phyloP scores from a whole-genome alignment of 2,888 invertebrate genomes.

The Adelphocoris suturalis region DNA sequence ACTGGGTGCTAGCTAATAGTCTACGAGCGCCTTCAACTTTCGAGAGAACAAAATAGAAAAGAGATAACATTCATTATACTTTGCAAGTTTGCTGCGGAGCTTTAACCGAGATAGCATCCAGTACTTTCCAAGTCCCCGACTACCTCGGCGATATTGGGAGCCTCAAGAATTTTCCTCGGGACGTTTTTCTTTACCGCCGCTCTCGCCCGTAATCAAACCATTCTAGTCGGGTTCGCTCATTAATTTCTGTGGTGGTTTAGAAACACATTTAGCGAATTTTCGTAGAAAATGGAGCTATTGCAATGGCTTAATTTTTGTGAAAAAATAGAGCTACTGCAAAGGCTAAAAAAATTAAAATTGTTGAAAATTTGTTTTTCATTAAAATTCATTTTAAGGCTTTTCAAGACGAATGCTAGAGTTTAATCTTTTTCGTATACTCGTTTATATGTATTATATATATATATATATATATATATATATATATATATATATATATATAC shows the following conservation, averaged over 20 bases:
- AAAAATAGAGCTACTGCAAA: no score
- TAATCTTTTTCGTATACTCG: no score
- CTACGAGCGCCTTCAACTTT: neutral
- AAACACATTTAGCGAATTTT: no score
- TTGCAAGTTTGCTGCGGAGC: neutral
- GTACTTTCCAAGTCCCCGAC: neutral
- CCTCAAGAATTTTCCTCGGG: neutral
- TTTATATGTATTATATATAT: no score
- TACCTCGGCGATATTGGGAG: neutral
- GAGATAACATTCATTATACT: conserved; percentile 20
- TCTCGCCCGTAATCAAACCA: neutral
- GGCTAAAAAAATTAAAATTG: no score
- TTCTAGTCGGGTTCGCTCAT: conserved; percentile 41
- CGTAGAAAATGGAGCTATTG: no score
- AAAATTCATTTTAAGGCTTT: no score
- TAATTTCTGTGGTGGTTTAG: neutral
- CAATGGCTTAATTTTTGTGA: no score
- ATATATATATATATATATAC: no score
- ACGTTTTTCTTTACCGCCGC: neutral
- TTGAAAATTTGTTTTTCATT: no score
- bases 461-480: no score
- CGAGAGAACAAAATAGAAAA: neutral
- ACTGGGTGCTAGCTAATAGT: neutral
- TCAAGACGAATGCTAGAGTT: no score
- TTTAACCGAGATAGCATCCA: conserved; percentile 40